Conservation (phyloP, 2,797 vertebrate genomes). For the Champsocephalus esox region DNA sequence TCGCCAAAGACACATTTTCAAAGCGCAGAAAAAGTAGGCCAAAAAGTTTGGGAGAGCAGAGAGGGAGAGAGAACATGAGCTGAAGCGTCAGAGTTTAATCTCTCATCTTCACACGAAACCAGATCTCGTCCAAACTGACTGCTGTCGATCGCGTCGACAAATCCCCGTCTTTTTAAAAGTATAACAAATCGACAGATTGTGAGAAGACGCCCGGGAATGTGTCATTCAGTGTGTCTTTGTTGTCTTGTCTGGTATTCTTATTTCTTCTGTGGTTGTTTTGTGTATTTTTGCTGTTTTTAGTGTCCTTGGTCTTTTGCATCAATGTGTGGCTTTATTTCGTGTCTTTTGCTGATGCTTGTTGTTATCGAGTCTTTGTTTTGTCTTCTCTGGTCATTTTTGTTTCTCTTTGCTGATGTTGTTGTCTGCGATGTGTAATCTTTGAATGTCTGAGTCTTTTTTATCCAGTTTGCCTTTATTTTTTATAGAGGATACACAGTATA, state of each 20-base stretch:
- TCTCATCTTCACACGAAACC: conserved; percentile 43
- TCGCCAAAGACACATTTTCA: conserved; percentile 70
- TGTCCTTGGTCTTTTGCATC: too few relatives aligned
- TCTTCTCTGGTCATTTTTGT: too few relatives aligned
- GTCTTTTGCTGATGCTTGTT: too few relatives aligned
- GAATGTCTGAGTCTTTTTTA: too few relatives aligned
- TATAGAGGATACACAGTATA: too few relatives aligned
- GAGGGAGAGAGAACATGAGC: conserved; percentile 14
- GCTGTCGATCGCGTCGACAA: conserved; percentile 10
- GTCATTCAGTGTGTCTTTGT: not conserved
- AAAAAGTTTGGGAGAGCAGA: conserved; percentile 62
- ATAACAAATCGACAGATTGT: not conserved
- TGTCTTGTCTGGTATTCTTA: not conserved
- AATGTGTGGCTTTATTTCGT: too few relatives aligned
- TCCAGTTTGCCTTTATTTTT: too few relatives aligned
- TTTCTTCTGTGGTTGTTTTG: not conserved
- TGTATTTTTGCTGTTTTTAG: not conserved
- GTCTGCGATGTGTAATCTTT: too few relatives aligned
- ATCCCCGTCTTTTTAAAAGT: not conserved
- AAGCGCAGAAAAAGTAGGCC: conserved; percentile 76
- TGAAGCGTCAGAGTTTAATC: conserved; percentile 18
- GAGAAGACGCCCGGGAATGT: not conserved
- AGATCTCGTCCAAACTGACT: conserved; percentile 26
- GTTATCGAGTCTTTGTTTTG: too few relatives aligned
- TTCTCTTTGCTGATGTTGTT: too few relatives aligned